Evolutionary conservation across 2,888 invertebrate genomes (phyloP), one percentile per base, ranked within the genome.

Genomic region (Lysandra coridon): DNA sequence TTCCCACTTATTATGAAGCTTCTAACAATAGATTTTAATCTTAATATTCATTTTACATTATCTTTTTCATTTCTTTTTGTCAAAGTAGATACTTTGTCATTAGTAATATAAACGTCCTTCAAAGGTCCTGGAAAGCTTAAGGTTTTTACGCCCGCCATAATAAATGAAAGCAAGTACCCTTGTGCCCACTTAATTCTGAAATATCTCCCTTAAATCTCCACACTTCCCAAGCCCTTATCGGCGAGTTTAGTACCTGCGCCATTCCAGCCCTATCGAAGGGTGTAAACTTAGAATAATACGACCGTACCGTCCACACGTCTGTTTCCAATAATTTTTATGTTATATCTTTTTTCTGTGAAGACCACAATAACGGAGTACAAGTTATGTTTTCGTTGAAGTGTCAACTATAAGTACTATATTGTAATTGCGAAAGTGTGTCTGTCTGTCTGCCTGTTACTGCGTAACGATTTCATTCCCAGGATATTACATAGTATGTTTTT

Each of bases 101-200:
- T 2, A 44, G 44, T 10, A 49, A 49, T 49, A 10, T 49, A 49
- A 49, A 57, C 1, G 6, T 14, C 14, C 37, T 17, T 23, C 1
- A 69, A 37, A 69, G 4, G 69, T 17, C 69, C 14, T 14, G 30
- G 30, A 69, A 69, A 69, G 14, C 33, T 4, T 5, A 14, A 33
- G 37, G 5, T 23, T 69, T 30, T 14, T 33, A 14, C 14, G 12
- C 12, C 33, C 12, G 33, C 69, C 33, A 37, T 69, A 69, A 69
- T 37, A 69, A 69, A 69, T 69, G 33, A 37, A 69, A 37, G 69
- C 69, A 17, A 37, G 14, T 1, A 2, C 69, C 69, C 37, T 69
- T 69, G 5, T 69, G 33, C 69, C 33, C 69, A 69, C 69, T 69
- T 69, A 69, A 69, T 69, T 37, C 69, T 37, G 69, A 69, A 69